phyloP scores from a whole-genome alignment of 2,888 invertebrate genomes.

The Dicranocentrus wangi region DNA sequence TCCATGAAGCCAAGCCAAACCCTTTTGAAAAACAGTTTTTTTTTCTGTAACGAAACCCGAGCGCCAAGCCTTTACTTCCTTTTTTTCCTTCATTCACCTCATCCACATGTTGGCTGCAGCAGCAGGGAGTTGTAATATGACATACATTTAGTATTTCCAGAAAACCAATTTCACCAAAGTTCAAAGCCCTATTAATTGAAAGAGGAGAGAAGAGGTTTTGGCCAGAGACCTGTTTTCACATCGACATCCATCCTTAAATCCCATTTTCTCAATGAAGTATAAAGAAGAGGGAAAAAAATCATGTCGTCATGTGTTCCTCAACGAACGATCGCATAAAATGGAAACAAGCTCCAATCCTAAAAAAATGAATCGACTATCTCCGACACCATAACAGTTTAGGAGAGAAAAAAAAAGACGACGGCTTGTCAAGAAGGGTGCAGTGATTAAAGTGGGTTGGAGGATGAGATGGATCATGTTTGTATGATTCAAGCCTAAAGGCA shows the following conservation, averaged over 20 bases:
- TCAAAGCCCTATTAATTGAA: constrained; percentile 62
- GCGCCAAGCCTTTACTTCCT: too few relatives aligned
- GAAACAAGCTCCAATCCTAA: background rate
- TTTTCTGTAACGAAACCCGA: too few relatives aligned
- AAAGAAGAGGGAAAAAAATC: background rate
- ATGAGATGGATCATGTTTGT: constrained; percentile 32
- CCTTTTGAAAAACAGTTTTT: too few relatives aligned
- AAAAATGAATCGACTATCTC: constrained; percentile 30
- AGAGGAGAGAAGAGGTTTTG: too few relatives aligned
- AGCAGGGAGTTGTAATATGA: too few relatives aligned
- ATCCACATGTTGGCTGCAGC: too few relatives aligned
- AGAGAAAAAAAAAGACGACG: constrained; percentile 26
- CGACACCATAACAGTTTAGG: constrained; percentile 44
- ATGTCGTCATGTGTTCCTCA: background rate
- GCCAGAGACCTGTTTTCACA: constrained; percentile 53
- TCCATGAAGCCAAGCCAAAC: too few relatives aligned
- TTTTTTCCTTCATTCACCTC: too few relatives aligned
- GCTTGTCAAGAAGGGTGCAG: constrained; percentile 58
- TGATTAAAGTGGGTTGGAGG: constrained; percentile 46
- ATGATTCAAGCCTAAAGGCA: constrained; percentile 15
- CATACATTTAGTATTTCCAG: constrained; percentile 30
- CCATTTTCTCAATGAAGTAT: constrained; percentile 18
- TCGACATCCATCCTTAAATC: constrained; percentile 11
- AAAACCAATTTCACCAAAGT: constrained; percentile 41
- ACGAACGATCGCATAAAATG: constrained; percentile 8